Evolutionary conservation across 2,113 vertebrate species (phyloP).

Genomic region (Thryonomys swinderianus): DNA sequence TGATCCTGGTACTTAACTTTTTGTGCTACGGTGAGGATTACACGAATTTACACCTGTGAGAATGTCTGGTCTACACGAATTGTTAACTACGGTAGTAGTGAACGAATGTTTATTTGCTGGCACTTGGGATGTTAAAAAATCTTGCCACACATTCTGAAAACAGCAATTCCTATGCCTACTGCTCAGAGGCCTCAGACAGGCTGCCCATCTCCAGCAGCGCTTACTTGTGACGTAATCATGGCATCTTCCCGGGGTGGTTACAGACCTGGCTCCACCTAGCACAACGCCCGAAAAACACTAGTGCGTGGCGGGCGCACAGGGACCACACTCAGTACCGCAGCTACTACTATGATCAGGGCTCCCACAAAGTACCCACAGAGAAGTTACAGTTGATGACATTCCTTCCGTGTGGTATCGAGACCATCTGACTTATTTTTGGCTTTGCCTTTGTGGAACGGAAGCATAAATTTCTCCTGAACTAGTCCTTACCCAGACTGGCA

Average conservation of each 20-base stretch:
- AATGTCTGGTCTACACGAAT: too few species aligned
- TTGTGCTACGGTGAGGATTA: background rate
- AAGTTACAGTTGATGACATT: background rate
- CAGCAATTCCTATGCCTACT: background rate
- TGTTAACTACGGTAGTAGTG: background rate
- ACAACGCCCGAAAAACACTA: background rate
- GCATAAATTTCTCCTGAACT: background rate
- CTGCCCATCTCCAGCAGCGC: background rate
- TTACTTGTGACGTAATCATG: background rate
- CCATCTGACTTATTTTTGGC: background rate
- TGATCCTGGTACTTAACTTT: background rate
- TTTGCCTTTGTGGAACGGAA: background rate
- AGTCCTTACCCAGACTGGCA: rapidly evolving
- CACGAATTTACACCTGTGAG: background rate
- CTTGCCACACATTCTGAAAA: background rate
- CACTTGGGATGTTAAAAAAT: background rate
- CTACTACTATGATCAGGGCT: background rate
- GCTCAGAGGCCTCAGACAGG: rapidly evolving
- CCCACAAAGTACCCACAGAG: background rate
- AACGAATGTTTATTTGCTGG: background rate
- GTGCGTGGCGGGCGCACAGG: rapidly evolving
- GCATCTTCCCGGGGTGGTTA: background rate
- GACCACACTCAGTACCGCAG: background rate
- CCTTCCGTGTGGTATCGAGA: background rate
- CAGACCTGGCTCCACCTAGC: too few species aligned